Evolutionary conservation across 2,888 invertebrate species (phyloP).

Genomic region (Pheosia tremula): DNA sequence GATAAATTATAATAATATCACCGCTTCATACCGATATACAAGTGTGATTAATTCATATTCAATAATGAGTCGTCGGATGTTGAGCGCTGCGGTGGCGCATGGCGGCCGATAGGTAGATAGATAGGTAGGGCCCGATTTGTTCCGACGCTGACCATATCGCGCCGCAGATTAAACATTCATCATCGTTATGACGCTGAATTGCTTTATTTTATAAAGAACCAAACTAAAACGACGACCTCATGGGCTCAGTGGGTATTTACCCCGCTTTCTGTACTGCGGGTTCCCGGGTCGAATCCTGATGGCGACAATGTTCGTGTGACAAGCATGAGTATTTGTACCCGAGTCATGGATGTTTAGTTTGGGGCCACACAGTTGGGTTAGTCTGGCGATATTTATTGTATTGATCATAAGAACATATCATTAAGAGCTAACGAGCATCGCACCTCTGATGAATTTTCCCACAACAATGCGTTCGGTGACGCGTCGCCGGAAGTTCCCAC

Average conservation of each 20-base stretch:
- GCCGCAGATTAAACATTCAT: slow-evolving; percentile 48
- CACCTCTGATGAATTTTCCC: slow-evolving; percentile 68
- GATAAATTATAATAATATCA: too few species aligned
- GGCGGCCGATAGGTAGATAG: slow-evolving; percentile 66
- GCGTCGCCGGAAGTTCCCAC: slow-evolving; percentile 77
- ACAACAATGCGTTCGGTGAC: slow-evolving; percentile 57
- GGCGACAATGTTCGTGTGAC: too few species aligned
- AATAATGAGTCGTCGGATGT: slow-evolving; percentile 66
- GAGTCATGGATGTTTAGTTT: too few species aligned
- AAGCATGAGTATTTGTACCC: too few species aligned
- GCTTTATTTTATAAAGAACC: slow-evolving; percentile 19
- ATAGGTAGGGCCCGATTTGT: slow-evolving; percentile 73
- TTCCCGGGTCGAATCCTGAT: too few species aligned
- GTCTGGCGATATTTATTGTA: too few species aligned
- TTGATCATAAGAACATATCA: slow-evolving; percentile 29
- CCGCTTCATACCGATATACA: slow-evolving; percentile 35
- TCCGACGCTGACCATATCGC: slow-evolving; percentile 43
- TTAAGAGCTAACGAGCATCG: slow-evolving; percentile 40
- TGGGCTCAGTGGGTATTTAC: too few species aligned
- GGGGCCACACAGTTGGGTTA: too few species aligned
- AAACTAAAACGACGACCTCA: too few species aligned
- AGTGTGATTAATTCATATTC: slow-evolving; percentile 79
- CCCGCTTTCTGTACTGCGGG: too few species aligned
- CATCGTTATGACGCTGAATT: neutral
- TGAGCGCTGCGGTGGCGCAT: slow-evolving; percentile 55